These are phyloP conservation scores for Dermatophagoides farinae DNA, from an alignment of 1,140 invertebrate species.

Conservation along the genomic window DNA sequence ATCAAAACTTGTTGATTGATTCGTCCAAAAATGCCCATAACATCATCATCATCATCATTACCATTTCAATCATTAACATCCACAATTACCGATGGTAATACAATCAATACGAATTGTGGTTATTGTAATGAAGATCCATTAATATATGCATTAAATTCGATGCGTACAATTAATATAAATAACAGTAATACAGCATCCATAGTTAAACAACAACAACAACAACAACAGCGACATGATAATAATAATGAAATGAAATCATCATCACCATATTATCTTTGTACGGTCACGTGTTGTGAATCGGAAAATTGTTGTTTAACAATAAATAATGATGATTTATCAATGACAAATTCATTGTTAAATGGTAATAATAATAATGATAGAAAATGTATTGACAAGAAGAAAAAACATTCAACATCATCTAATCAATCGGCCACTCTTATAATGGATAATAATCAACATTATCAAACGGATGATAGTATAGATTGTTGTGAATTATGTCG, in stretches of 20 bases:
- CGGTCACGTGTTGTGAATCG: constrained; percentile 6
- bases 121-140: not conserved
- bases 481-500: too few species aligned
- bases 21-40: too few species aligned
- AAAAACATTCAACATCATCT: not conserved
- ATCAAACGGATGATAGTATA: not conserved
- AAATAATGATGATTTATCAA: not conserved
- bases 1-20: too few species aligned
- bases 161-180: too few species aligned
- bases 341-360: not conserved
- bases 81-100: not conserved
- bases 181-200: not conserved
- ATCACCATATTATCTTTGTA: constrained; percentile 3
- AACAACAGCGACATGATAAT: not conserved
- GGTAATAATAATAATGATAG: not conserved
- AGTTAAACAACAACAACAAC: not conserved
- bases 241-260: too few species aligned
- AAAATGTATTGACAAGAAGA: not conserved
- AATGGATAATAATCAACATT: not conserved
- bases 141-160: not conserved
- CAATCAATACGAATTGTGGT: not conserved
- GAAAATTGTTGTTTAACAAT: not conserved
- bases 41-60: too few species aligned
- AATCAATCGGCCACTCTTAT: not conserved
- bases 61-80: too few species aligned